Evolutionary conservation across 2,888 invertebrate genomes (phyloP), one percentile per base, ranked within the genome.

Genomic region (Gortyna flavago): DNA sequence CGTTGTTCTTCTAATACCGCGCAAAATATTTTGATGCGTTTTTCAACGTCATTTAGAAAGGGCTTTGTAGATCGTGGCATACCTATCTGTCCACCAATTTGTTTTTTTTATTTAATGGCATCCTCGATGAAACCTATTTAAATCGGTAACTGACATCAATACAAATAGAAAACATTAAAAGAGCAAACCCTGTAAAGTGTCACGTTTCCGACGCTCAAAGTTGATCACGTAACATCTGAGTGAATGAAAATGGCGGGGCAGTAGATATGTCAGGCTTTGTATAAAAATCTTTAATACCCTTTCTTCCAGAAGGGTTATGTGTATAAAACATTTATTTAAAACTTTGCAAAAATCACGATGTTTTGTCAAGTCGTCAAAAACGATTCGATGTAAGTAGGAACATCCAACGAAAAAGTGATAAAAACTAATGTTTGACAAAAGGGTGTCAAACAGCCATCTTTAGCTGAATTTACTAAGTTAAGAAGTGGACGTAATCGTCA

Each of bases 371-470:
- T 32, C 32, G 8, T 32, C 41, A 32, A 61, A 18, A 32, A 18
- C 6, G 1, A 62, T 21, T 21, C 9, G 35, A 35, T 11, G 21
- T 62, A 35, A 25, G 9, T 68, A 57, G 32, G 54, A 57, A 77
- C 16, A 44, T 25, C 38, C 21, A 54, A 32, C 51, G 29, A 54
- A 48, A 81, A 35, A 67, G 74, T 51, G 68, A 64, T 82, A 67
- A 71, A 76, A 73, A 77, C 57, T 5, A 81, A 81, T 86, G 68
- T 86, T 83, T 79, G 73, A 79, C 73, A 86, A 88, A 81, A 74
- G 78, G 84, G 83, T 86, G 86, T 83, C 86, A 73, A 86, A 79
- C 77, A 72, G 29, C 72, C 73, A 72, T 69, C 48, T 70, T 65
- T 35, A 29, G 51, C 62, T 75, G 71, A 83, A 88, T 72, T 82